Percentiles rank a stretch among this genome's conserved stretches.
Conservation (phyloP, 2,888 invertebrate species). For the Sicus ferrugineus region DNA sequence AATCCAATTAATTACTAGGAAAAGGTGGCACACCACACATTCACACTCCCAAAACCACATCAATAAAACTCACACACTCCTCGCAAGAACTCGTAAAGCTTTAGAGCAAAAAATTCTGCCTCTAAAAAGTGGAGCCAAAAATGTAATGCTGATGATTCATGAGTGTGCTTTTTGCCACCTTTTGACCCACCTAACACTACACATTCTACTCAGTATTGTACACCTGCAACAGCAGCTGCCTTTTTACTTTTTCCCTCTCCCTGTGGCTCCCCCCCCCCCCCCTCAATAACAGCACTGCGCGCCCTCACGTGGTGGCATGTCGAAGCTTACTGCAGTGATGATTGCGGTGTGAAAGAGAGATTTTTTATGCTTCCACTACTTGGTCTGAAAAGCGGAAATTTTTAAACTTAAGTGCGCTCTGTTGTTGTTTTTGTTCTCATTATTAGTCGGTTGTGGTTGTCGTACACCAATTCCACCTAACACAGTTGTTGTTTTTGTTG, state of each 20-base stretch:
- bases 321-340: conserved; percentile 19
- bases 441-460: background rate
- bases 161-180: conserved; percentile 23
- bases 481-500: background rate
- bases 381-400: conserved; percentile 12
- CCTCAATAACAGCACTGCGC: background rate
- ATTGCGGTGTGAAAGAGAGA: conserved; percentile 14
- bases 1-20: conserved; percentile 1
- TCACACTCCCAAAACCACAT: conserved; percentile 7
- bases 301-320: conserved; percentile 23
- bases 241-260: conserved; percentile 3
- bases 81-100: background rate
- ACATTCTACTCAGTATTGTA: background rate
- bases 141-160: conserved; percentile 29
- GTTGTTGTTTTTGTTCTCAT: background rate
- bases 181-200: conserved; percentile 6
- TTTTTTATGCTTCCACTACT: conserved; percentile 18
- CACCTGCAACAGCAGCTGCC: conserved; percentile 11
- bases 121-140: conserved; percentile 4
- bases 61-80: background rate
- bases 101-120: background rate
- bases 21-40: background rate
- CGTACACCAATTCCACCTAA: background rate
- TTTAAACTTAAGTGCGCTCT: background rate
- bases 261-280: background rate